phyloP scores from a whole-genome alignment of 2,797 vertebrate species.

The Coregonus ussuriensis region DNA sequence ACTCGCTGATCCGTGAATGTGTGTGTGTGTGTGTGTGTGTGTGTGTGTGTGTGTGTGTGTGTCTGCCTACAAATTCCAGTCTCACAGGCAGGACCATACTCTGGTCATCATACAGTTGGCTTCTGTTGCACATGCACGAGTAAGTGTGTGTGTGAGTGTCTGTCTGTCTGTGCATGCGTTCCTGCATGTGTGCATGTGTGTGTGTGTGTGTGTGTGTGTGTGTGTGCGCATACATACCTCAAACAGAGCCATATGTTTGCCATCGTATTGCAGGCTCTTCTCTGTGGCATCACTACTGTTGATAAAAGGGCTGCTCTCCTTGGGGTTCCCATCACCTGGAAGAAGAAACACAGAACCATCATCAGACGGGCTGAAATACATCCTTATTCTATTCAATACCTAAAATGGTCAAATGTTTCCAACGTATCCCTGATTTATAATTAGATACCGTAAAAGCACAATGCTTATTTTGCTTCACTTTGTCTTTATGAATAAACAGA shows the following conservation, averaged over 20 bases:
- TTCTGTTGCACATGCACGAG: background rate
- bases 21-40: slow-evolving; percentile 1
- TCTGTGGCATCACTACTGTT: slow-evolving; percentile 93
- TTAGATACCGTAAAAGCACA: background rate
- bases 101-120: slow-evolving; percentile 1
- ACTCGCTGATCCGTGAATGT: slow-evolving; percentile 15
- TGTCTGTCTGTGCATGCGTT: too few relatives aligned
- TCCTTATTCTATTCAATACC: background rate
- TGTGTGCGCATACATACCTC: slow-evolving; percentile 78
- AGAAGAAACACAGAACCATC: background rate
- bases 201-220: slow-evolving; percentile 10
- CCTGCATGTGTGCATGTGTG: background rate
- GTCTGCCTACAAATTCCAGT: background rate
- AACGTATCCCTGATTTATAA: too few relatives aligned
- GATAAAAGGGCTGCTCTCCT: slow-evolving; percentile 98
- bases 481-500: background rate
- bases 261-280: slow-evolving; percentile 92
- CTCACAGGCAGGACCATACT: background rate
- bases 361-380: background rate
- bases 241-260: slow-evolving; percentile 98
- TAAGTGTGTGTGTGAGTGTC: background rate
- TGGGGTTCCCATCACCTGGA: slow-evolving; percentile 93
- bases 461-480: background rate
- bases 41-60: slow-evolving; percentile 9
- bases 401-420: too few relatives aligned